Conservation (phyloP, 2,797 vertebrate species). For the Gambelia wislizenii region DNA sequence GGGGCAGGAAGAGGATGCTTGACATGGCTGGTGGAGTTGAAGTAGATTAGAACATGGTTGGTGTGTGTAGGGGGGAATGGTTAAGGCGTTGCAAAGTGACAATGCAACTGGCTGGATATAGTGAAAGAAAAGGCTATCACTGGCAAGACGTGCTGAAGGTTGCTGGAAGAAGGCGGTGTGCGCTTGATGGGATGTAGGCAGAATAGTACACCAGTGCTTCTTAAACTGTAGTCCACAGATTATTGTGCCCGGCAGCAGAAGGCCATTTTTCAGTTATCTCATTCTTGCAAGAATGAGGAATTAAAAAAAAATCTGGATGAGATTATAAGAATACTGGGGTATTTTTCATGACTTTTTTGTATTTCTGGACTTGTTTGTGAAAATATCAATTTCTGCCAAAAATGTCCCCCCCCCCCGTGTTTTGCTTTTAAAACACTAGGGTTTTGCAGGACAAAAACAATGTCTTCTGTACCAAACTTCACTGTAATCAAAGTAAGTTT, state of each 20-base stretch:
- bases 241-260: no score
- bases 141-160: neutral
- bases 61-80: neutral
- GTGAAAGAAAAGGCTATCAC: constrained; percentile 8
- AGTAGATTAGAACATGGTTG: neutral
- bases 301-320: no score
- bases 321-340: no score
- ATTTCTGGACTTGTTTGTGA: no score
- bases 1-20: neutral
- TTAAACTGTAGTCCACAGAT: neutral
- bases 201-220: constrained; percentile 9
- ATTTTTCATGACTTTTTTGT: no score
- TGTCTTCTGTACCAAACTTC: no score
- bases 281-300: no score
- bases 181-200: neutral
- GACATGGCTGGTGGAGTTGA: neutral
- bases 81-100: constrained; percentile 27
- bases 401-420: no score
- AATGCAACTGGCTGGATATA: neutral
- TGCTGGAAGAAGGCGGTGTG: neutral
- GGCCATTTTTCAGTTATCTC: neutral
- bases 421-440: no score
- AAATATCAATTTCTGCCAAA: neutral
- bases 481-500: no score
- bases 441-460: no score